Evolutionary conservation across 2,113 vertebrate genomes (phyloP), one percentile per base, ranked within the genome.

Genomic region (Mixornis gularis): DNA sequence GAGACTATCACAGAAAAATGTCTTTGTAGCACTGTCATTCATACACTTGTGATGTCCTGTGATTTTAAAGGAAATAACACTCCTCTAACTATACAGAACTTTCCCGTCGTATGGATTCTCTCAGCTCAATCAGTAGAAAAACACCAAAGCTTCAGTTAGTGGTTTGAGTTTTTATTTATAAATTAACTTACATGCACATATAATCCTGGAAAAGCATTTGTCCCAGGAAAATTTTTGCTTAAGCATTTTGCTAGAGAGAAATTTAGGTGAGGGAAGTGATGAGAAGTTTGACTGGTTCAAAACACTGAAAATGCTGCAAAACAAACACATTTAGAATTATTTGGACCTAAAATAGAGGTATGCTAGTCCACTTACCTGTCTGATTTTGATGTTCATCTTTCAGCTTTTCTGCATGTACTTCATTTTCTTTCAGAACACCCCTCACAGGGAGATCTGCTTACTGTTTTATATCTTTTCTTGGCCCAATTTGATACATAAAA

Each of bases 371-470:
- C 40, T 68, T 78, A 36, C 29, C 7, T 81, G 6, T 72, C 36
- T 85, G 34, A 60, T 81, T 76, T 93, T 82, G 29, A 34, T 88
- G 64, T 90, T 93, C 17, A 13, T 93, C 65, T 65, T 68, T 82
- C 66, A 27, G 6, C 43, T 92, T 91, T 87, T 73, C 60, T 87
- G 46, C 27, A 48, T 90, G 56, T 66, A 52, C 38, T 82, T 82
- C 0, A 7, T 87, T 69, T 87, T 93, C 66, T 92, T 91, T 92
- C 38, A 59, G 44, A 87, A 20, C 43, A 73, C 51, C 53, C 34
- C 92, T 94, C 59, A 85, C 34, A 87, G 66, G 43, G 27, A 83
- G 34, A 87, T 87, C 80, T 92, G 32, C 49, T 91, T 79, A 71
- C 36, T 70, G 30, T 63, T 81, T 88, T 65, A 4, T 82, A 48